Percentiles rank a stretch among this genome's conserved stretches.
Evolutionary conservation across 2,888 invertebrate genomes (phyloP).

Genomic region (Lasioglossum malachurum): DNA sequence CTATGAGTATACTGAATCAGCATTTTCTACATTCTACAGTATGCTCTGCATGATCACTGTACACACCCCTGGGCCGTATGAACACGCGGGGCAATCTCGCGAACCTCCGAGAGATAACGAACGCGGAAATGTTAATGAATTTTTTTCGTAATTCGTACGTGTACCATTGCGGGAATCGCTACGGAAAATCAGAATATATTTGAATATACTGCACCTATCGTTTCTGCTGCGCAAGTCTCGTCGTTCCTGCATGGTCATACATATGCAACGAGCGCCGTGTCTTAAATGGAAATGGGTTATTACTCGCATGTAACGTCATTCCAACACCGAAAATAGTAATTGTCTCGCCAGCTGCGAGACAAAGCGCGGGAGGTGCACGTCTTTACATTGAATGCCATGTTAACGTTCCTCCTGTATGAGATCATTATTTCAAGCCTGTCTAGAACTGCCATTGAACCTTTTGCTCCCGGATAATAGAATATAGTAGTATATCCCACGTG

Average conservation of each 20-base stretch:
- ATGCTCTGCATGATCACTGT: neutral
- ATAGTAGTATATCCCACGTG: neutral
- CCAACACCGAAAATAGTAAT: neutral
- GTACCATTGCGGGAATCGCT: neutral
- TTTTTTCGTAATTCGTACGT: slow-evolving; percentile 42
- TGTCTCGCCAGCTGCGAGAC: neutral
- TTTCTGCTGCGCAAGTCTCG: slow-evolving; percentile 39
- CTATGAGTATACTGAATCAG: neutral
- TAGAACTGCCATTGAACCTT: neutral
- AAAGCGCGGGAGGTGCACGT: neutral
- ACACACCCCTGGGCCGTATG: neutral
- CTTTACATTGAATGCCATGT: neutral
- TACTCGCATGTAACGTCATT: slow-evolving; percentile 2
- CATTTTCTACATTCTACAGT: neutral
- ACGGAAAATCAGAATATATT: slow-evolving; percentile 47
- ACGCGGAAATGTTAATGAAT: slow-evolving; percentile 39
- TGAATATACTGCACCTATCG: slow-evolving; percentile 43
- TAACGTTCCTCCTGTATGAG: neutral
- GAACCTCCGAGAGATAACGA: slow-evolving; percentile 16
- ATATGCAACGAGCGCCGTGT: slow-evolving; percentile 41
- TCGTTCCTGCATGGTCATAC: slow-evolving; percentile 26
- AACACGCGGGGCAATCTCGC: neutral
- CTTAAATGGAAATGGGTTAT: slow-evolving; percentile 20
- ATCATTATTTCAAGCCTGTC: neutral
- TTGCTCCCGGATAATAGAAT: neutral